Base-by-base conservation (phyloP, 2,888 invertebrate species). In the Sabellastarte sp. region DNA sequence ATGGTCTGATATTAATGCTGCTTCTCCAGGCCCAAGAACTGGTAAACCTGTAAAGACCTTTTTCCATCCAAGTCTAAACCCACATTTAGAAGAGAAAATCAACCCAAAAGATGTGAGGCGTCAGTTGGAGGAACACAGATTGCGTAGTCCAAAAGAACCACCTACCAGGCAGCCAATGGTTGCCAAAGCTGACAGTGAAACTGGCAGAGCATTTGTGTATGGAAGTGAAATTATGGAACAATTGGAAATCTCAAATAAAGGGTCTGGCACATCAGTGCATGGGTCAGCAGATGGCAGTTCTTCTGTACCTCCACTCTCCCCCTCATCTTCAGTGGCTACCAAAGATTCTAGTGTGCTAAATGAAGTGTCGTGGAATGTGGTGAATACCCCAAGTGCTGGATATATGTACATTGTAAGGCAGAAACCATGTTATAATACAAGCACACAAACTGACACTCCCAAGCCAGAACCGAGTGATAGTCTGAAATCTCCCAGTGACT, bases 361-460 rank as follows among this genome's bases (percentile, higher is more conserved):
- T 20, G 41, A 41, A 10, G 10, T 15, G 10, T 15, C 10, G 10
- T 41, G 41, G 41, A 20, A 41, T 41, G 41, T 41, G 10, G 41
- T 41, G 10, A 10, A 41, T 15, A 41, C 41, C 10, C 41, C 41
- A 41, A 53, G 53, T 26, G 20, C 53, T 26, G 26, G 20, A 26
- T 53, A 53, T 26, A 53, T 53, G 53, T 53, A 53, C 53, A 53
- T 53, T 53, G 53, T 26, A 5, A 53, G 53, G 28, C 10, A 53
- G 10, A 53, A 53, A 53, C 53, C 53, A 26, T 53, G 53, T 26
- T 53, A 53, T 26, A 53, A 53, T 26, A 53, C 53, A 5, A 53
- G 53, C 28, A 53, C 53, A n/a, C 53, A 53, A 26, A 53, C 53
- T 20, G 53, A 53, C 4, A 20, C 53, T 5, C 26, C 53, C 4